Conservation (phyloP, 2,888 invertebrate genomes). For the Scelioninae gen. 1 region DNA sequence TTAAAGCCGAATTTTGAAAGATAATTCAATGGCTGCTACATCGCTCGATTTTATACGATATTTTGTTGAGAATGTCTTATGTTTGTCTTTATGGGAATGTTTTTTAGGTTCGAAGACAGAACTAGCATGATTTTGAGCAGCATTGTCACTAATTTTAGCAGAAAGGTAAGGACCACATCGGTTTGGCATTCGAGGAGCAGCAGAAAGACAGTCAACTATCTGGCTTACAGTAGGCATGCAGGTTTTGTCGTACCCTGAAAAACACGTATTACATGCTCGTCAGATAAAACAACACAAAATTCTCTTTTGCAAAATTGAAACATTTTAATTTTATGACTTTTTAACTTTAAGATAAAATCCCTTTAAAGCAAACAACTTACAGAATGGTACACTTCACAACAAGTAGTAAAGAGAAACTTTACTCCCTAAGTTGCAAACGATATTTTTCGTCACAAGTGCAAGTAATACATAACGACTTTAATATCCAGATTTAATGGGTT, state of each 20-base stretch:
- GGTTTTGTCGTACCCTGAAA: constrained; percentile 85
- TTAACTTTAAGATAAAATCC: not conserved
- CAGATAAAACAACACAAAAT: constrained; percentile 76
- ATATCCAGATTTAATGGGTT: too few relatives aligned
- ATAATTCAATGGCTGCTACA: constrained; percentile 63
- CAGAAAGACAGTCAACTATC: constrained; percentile 83
- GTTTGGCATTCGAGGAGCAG: constrained; percentile 82
- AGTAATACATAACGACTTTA: too few relatives aligned
- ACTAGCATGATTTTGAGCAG: constrained; percentile 77
- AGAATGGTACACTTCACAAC: too few relatives aligned
- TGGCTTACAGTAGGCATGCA: constrained; percentile 87
- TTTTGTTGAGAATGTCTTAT: constrained; percentile 67
- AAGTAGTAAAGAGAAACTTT: too few relatives aligned
- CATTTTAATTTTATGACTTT: not conserved
- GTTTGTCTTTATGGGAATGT: constrained; percentile 71
- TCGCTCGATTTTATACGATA: constrained; percentile 56
- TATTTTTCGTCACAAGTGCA: too few relatives aligned
- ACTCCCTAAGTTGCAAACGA: too few relatives aligned
- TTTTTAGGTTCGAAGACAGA: constrained; percentile 75
- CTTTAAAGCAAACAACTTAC: too few relatives aligned
- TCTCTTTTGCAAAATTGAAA: not conserved
- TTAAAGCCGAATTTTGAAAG: constrained; percentile 64
- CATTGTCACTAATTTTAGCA: constrained; percentile 81
- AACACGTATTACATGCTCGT: constrained; percentile 83
- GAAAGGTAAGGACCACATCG: constrained; percentile 82